phyloP scores from a whole-genome alignment of 2,888 invertebrate genomes.

The Ochropleura leucogaster region DNA sequence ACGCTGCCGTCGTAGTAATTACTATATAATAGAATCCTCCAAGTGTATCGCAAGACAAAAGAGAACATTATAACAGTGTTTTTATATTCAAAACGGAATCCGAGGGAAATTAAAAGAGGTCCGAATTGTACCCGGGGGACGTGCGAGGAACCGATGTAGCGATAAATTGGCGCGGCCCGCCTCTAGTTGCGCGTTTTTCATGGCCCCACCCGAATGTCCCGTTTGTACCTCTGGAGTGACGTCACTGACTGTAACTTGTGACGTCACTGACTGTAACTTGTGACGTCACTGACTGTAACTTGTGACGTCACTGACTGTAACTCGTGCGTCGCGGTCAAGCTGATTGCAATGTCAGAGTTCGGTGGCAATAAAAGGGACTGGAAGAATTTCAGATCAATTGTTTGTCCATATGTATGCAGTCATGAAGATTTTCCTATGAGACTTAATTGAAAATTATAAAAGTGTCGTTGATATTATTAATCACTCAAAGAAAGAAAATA shows the following conservation, averaged over 20 bases:
- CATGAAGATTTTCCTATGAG: too few species aligned
- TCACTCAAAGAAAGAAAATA: neutral
- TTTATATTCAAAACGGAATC: constrained; percentile 69
- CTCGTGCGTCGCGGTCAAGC: neutral
- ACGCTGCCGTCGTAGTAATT: constrained; percentile 8
- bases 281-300: constrained; percentile 1
- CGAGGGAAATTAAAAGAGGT: constrained; percentile 73
- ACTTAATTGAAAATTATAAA: neutral
- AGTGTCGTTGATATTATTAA: neutral
- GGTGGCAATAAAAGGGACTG: too few species aligned
- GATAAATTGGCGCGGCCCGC: constrained; percentile 69
- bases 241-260: constrained; percentile 36
- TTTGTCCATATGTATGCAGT: neutral
- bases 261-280: neutral
- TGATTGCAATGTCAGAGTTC: neutral
- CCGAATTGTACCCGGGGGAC: constrained; percentile 69
- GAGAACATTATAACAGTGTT: constrained; percentile 66
- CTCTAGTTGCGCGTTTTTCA: constrained; percentile 57
- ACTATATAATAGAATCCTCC: constrained; percentile 43
- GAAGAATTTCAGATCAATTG: neutral
- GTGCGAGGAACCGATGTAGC: constrained; percentile 69
- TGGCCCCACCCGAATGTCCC: constrained; percentile 50
- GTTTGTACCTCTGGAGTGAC: constrained; percentile 57
- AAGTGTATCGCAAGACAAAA: constrained; percentile 56
- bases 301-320: constrained; percentile 1